phyloP scores from a whole-genome alignment of 1,140 invertebrate species.

The Forficula auricularia region DNA sequence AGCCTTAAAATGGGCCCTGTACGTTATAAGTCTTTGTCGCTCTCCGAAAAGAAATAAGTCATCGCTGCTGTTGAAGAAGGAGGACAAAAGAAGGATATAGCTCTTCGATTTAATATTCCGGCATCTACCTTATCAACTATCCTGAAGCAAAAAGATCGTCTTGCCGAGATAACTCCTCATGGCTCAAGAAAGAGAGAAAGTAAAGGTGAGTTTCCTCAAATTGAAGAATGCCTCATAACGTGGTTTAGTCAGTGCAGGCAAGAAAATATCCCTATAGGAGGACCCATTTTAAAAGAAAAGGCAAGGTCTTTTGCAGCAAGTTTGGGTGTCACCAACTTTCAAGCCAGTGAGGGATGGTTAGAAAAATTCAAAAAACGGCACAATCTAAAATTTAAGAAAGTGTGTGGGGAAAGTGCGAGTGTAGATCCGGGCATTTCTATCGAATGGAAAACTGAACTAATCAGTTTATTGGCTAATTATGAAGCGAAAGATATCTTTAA shows the following conservation, averaged over 20 bases:
- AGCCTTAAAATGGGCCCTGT: too few species aligned
- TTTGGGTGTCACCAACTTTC: too few species aligned
- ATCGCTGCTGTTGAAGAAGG: background rate
- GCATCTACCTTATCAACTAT: slow-evolving; percentile 11
- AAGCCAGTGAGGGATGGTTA: slow-evolving; percentile 24
- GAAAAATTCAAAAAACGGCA: too few species aligned
- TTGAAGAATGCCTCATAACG: background rate
- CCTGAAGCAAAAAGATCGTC: slow-evolving; percentile 4
- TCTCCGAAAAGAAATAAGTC: too few species aligned
- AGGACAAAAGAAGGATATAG: slow-evolving; percentile 7
- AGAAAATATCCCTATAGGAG: slow-evolving; percentile 16
- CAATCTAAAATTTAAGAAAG: slow-evolving; percentile 21
- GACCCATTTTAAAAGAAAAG: slow-evolving; percentile 21
- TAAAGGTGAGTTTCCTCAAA: background rate
- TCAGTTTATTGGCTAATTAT: slow-evolving; percentile 18
- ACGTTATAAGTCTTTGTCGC: too few species aligned
- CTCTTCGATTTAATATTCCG: slow-evolving; percentile 8
- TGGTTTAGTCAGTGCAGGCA: background rate
- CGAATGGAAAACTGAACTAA: slow-evolving; percentile 12
- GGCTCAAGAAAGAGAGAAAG: background rate
- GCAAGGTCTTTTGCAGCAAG: slow-evolving; percentile 18
- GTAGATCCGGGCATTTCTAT: slow-evolving; percentile 12
- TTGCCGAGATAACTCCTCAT: background rate
- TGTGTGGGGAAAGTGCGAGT: slow-evolving; percentile 20
- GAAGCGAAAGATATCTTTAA: slow-evolving; percentile 27